Evolutionary conservation across 2,113 vertebrate species (phyloP), one percentile per base, ranked within the genome.

Genomic region (Rutilus rutilus): DNA sequence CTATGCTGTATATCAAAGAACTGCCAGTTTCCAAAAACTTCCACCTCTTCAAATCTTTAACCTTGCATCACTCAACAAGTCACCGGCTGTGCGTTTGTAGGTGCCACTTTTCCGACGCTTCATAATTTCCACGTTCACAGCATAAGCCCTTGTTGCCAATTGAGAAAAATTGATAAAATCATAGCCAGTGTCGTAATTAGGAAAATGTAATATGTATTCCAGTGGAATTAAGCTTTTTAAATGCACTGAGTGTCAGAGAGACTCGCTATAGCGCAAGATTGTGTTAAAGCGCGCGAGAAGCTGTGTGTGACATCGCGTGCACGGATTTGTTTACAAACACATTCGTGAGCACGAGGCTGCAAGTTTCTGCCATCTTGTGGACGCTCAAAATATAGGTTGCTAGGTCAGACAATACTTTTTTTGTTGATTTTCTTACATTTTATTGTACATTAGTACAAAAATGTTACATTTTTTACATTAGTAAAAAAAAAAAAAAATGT

Each of bases 321-420:
- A 86, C 88, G 90, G 92, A 93, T 95, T 93, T 95, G 94, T 95
- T 95, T 94, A 94, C 91, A 94, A 95, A 95, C 93, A 94, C 23
- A 10, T n/a, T 39, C 86, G 90, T n/a, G 77, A 84, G 90, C 86
- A 84, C 81, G 14, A 17, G 59, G 47, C 82, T 45, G 77, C 33
- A 60, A 60, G 73, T 50, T 27, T 39, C 76, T 77, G 82, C 86
- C 78, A 89, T 85, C 94, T 90, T 25, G 87, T 78, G 93, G 91
- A 14, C 21, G 21, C 0, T 1, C 4, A 2, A n/a, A 52, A 90
- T 84, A 10, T 83, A 86, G 89, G 86, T 82, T 12, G 62, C 50
- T 85, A 25, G 87, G 85, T 86, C 78, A 73, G 39, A 33, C 33
- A 33, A 33, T 33, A 0, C 4, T 33, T 33, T 33, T 33, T 33